phyloP scores from a whole-genome alignment of 2,113 vertebrate genomes.

The Bungarus multicinctus region DNA sequence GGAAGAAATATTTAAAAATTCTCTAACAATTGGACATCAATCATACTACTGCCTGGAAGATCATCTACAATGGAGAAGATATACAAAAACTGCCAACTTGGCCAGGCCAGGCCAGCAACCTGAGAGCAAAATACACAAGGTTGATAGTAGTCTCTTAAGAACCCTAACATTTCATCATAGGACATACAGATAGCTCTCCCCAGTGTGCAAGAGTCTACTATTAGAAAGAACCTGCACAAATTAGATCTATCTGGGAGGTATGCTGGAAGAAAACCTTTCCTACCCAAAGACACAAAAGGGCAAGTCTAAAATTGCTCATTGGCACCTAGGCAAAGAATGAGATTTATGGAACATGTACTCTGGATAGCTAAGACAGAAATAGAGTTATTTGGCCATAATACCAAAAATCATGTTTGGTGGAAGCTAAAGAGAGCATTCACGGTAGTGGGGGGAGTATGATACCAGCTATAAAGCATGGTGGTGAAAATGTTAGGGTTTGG shows the following conservation, averaged over 20 bases:
- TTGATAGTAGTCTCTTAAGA: neutral
- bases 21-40: neutral
- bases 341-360: neutral
- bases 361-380: neutral
- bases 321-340: neutral
- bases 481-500: neutral
- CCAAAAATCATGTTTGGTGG: neutral
- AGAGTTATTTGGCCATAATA: neutral
- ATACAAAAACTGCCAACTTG: neutral
- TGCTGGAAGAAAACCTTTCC: neutral
- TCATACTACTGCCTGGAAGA: neutral
- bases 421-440: neutral
- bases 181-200: neutral
- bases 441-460: neutral
- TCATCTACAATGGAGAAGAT: neutral
- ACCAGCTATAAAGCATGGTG: neutral
- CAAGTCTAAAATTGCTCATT: neutral
- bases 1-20: neutral
- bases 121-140: neutral
- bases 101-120: neutral
- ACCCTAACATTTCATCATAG: neutral
- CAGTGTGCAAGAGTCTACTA: neutral
- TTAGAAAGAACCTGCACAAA: neutral
- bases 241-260: neutral
- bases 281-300: neutral